These are phyloP conservation scores for Cyphomyrmex costatus DNA, from an alignment of 1,140 invertebrate species.

Conservation along the genomic window DNA sequence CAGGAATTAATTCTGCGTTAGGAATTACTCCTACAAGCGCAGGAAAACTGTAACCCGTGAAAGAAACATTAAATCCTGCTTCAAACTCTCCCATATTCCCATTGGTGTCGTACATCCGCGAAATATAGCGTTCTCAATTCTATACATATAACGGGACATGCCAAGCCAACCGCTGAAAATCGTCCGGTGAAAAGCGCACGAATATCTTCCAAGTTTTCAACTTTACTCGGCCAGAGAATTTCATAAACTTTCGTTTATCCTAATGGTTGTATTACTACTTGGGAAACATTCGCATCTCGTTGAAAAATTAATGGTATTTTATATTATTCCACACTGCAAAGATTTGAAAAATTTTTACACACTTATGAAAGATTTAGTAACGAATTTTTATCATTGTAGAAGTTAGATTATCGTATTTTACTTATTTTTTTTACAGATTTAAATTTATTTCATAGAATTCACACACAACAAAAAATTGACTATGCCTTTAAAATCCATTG, in stretches of 20 bases:
- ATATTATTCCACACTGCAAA: too few relatives aligned
- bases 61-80: slow-evolving; percentile 55
- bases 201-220: neutral
- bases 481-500: too few relatives aligned
- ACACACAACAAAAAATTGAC: too few relatives aligned
- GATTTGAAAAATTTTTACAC: too few relatives aligned
- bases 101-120: neutral
- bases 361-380: too few relatives aligned
- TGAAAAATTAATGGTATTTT: neutral
- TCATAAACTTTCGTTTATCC: neutral
- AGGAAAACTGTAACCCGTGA: slow-evolving; percentile 35
- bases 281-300: neutral
- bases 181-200: neutral
- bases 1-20: slow-evolving; percentile 69
- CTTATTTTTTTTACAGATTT: too few relatives aligned
- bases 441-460: too few relatives aligned
- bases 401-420: too few relatives aligned
- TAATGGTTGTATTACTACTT: neutral
- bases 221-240: neutral
- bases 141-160: slow-evolving; percentile 7
- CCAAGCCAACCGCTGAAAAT: slow-evolving; percentile 19
- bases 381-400: too few relatives aligned
- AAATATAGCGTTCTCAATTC: slow-evolving; percentile 30
- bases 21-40: slow-evolving; percentile 8
- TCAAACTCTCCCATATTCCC: slow-evolving; percentile 34